Percentiles rank a stretch among this genome's conserved stretches.
phyloP scores from a whole-genome alignment of 2,888 invertebrate genomes.

The Pachycephus smyrnensis region DNA sequence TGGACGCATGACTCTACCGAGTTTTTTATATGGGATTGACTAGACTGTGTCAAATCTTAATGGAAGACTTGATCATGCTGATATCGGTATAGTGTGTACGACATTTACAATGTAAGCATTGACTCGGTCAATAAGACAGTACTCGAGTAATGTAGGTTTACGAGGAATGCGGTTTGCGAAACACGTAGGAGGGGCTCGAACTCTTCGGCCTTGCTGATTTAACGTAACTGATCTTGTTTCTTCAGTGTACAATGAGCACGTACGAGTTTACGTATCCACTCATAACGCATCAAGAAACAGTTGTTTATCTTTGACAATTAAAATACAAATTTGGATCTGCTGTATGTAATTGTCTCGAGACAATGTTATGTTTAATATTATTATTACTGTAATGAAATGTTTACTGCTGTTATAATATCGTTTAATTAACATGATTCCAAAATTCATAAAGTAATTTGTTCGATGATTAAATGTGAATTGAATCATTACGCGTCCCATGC shows the following conservation, averaged over 20 bases:
- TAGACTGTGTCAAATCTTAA: background rate
- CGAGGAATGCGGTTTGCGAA: conserved; percentile 18
- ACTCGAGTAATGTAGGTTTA: conserved; percentile 3
- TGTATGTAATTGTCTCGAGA: background rate
- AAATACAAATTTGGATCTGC: background rate
- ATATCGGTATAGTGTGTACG: background rate
- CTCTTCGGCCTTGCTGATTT: conserved; percentile 11
- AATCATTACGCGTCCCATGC: too few species aligned
- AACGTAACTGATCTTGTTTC: background rate
- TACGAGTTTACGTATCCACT: background rate
- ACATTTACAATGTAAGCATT: background rate
- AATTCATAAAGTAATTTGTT: too few species aligned
- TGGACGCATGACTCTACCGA: background rate
- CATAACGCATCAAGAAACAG: background rate
- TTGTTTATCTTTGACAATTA: background rate
- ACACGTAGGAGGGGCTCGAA: conserved; percentile 14
- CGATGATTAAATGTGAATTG: too few species aligned
- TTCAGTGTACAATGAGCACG: background rate
- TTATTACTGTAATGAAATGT: background rate
- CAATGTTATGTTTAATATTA: background rate
- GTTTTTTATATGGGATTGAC: background rate
- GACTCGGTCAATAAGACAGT: background rate
- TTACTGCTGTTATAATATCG: background rate
- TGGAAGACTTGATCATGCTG: background rate
- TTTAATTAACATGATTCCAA: too few species aligned